A percentile compares a stretch with the other conserved stretches of the same genome.
phyloP scores from a whole-genome alignment of 2,797 vertebrate genomes.

The Selene dorsalis region DNA sequence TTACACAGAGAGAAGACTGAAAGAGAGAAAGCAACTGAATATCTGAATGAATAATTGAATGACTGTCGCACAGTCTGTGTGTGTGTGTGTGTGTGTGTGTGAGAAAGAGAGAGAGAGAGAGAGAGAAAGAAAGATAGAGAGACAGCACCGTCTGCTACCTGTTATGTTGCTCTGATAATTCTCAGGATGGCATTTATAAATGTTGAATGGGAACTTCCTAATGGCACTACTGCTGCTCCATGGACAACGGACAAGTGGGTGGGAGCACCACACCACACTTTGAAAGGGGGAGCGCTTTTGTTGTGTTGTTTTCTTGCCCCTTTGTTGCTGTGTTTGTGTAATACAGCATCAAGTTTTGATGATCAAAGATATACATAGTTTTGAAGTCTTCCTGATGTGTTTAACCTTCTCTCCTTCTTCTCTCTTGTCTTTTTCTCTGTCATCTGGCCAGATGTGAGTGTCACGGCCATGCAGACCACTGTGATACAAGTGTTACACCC shows the following conservation, averaged over 20 bases:
- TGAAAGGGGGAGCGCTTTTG: conserved; percentile 3
- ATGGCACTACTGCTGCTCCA: conserved; percentile 60
- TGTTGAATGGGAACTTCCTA: conserved; percentile 79
- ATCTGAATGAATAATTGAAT: conserved; percentile 81
- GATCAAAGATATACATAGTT: not conserved
- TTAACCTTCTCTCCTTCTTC: not conserved
- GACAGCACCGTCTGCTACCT: conserved; percentile 68
- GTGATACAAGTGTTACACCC: conserved; percentile 82
- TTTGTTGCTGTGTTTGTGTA: conserved; percentile 1
- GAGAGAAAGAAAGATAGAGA: conserved; percentile 8
- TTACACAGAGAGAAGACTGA: conserved; percentile 46
- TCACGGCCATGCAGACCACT: conserved; percentile 89
- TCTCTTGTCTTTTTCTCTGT: conserved; percentile 16
- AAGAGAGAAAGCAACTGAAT: conserved; percentile 60
- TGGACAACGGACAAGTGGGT: conserved; percentile 5
- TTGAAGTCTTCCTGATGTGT: not conserved
- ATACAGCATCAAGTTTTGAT: not conserved
- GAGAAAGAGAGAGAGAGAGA: no score
- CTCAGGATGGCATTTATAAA: conserved; percentile 82
- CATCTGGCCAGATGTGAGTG: conserved; percentile 89
- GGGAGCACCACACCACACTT: not conserved
- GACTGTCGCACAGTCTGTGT: conserved; percentile 46
- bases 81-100: conserved; percentile 24
- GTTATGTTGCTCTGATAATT: conserved; percentile 79
- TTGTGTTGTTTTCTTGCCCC: not conserved